Evolutionary conservation across 1,140 invertebrate genomes (phyloP).

Genomic region (Drusus annulatus): DNA sequence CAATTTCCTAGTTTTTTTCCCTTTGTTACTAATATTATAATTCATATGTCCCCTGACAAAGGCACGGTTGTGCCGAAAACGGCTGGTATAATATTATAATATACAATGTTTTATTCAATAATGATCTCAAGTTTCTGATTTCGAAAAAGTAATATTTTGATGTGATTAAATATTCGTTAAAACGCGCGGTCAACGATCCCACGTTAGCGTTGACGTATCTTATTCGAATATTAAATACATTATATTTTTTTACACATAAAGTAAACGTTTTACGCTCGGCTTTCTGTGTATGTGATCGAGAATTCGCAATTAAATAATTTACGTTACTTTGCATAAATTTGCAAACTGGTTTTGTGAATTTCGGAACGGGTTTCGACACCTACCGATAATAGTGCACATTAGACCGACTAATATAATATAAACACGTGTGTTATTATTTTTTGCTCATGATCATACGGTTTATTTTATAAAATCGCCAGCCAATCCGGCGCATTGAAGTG

Average conservation of each 20-base stretch:
- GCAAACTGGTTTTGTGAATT: conserved; percentile 21
- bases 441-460: not conserved
- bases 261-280: not conserved
- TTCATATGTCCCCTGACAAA: no score
- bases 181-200: conserved; percentile 13
- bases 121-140: no score
- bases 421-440: conserved; percentile 12
- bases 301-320: conserved; percentile 26
- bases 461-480: not conserved
- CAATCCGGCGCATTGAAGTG: not conserved
- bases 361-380: conserved; percentile 9
- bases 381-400: conserved; percentile 24
- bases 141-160: no score
- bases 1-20: no score
- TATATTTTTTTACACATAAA: conserved; percentile 5
- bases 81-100: no score
- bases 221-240: not conserved
- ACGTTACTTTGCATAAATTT: conserved; percentile 33
- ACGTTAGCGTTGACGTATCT: not conserved
- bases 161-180: not conserved
- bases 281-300: not conserved
- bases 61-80: no score
- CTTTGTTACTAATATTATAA: no score
- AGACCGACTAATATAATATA: conserved; percentile 11
- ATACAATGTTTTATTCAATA: no score